Base-by-base conservation (phyloP, 2,888 invertebrate species). In the Eledone cirrhosa region DNA sequence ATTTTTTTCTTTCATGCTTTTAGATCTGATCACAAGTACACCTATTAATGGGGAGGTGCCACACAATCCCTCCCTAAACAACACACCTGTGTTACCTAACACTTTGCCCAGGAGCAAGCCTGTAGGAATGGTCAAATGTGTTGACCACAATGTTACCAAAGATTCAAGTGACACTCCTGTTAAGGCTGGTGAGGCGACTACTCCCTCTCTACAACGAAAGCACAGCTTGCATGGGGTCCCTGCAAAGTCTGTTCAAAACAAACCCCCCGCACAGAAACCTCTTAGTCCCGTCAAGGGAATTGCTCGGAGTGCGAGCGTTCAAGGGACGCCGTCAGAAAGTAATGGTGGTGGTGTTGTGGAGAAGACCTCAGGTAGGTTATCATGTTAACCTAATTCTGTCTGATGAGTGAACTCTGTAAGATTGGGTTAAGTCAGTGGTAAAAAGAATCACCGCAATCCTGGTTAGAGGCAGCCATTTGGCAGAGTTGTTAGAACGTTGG, bases 201-300 rank as follows among this genome's bases (percentile, higher is more conserved):
- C 19, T 41, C 33, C 72, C 33, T 72, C 72, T n/a, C 22, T 72
- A n/a, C 33, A 72, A 72, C 72, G 72, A 72, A 29, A 72, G 72
- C 72, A 72, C 72, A 72, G 72, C 72, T 72, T 72, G 72, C 72
- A 72, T 33, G 72, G 72, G 31, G 72, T 72, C 72, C 72, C 72
- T 72, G 33, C 72, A 33, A 72, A 72, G 41, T 72, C 72, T 72
- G 22, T 72, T 72, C 72, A 31, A 72, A 72, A 72, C 41, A 72
- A 72, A 72, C 31, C 72, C 72, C 31, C 41, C 31, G 72, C 72
- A 31, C 63, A 72, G 72, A 72, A 72, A 31, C 72, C 72, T 16
- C 72, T 72, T 24, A 31, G 72, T 41, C 72, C 72, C 41, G 72
- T 72, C n/a, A 72, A 72, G 41, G 72, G 72, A n/a, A 24, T 72